Conservation (phyloP, 1,140 invertebrate genomes). For the Phenacoccus solenopsis region DNA sequence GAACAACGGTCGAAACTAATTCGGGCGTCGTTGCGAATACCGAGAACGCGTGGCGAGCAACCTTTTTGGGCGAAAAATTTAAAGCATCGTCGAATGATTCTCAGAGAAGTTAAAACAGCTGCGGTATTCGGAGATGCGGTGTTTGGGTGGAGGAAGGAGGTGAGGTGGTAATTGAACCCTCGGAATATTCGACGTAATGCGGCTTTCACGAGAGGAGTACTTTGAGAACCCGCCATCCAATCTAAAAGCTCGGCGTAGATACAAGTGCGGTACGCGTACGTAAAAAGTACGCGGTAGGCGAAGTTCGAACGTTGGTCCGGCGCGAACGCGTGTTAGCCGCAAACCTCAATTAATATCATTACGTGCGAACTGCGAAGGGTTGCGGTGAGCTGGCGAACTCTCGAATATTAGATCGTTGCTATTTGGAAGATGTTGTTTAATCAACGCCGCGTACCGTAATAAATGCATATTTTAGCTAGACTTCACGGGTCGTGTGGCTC, state of each 20-base stretch:
- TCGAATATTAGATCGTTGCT: constrained; percentile 1
- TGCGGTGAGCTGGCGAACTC: neutral
- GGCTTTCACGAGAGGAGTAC: too few species aligned
- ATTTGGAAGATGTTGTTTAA: neutral
- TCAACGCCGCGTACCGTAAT: neutral
- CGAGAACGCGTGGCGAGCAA: neutral
- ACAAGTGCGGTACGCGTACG: neutral
- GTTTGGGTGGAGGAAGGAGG: too few species aligned
- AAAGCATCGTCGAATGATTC: neutral
- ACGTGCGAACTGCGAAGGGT: constrained; percentile 7
- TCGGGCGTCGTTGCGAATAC: neutral
- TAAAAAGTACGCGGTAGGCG: neutral
- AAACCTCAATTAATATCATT: constrained; percentile 11
- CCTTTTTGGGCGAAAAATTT: neutral
- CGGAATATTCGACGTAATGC: too few species aligned
- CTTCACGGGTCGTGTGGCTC: neutral
- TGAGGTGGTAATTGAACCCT: too few species aligned
- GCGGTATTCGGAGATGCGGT: too few species aligned
- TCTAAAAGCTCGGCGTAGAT: neutral
- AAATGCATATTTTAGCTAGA: neutral
- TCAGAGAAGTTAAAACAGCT: too few species aligned
- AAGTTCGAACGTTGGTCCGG: constrained; percentile 9
- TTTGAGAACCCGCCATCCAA: neutral
- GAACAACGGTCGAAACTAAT: neutral
- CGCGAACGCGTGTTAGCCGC: neutral